Base-by-base conservation (phyloP, 2,113 vertebrate species). In the Tupaia chinensis region DNA sequence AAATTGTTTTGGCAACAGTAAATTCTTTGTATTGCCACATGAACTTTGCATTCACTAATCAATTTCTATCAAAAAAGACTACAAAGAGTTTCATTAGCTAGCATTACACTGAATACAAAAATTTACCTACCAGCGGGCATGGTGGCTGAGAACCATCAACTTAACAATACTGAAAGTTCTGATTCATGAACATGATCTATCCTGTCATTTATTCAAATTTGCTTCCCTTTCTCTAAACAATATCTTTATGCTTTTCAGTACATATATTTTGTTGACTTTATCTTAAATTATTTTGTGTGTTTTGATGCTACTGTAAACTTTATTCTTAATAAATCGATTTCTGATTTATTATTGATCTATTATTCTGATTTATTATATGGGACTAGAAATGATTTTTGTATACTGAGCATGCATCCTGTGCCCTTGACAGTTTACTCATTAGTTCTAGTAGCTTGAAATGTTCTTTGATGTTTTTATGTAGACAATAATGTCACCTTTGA, bases 311-410 rank as follows among this genome's bases (percentile, higher is more conserved):
- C 5, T 83, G 3, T 73, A 92, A 94, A 85, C 11, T 72, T 1
- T 66, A 83, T 60, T 84, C 87, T 96, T 32, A n/a, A 91, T 82
- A 88, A 66, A 84, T 94, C 22, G 79, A 54, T 23, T 84, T 94
- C 66, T 13, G 53, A 76, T 86, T 80, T 84, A 69, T 81, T 23
- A 86, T 70, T 86, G 80, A 44, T 44, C 44, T 44, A 44, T 44
- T 44, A 44, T 44, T 44, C 44, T 44, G 44, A 44, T 44, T 9
- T 58, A 25, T 7, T 68, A 80, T 70, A 70, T 25, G 65, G 32
- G 85, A 84, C 10, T 58, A 80, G n/a, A 74, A 74, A 80, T 94
- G 23, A 58, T 81, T 92, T 94, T 77, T 44, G 7, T 63, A 68
- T 53, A 73, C 1, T 89, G 56, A 77, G 66, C 16, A 72, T 81